Evolutionary conservation across 2,888 invertebrate species (phyloP), one percentile per base, ranked within the genome.

Genomic region (Caenorhabditis sinica): DNA sequence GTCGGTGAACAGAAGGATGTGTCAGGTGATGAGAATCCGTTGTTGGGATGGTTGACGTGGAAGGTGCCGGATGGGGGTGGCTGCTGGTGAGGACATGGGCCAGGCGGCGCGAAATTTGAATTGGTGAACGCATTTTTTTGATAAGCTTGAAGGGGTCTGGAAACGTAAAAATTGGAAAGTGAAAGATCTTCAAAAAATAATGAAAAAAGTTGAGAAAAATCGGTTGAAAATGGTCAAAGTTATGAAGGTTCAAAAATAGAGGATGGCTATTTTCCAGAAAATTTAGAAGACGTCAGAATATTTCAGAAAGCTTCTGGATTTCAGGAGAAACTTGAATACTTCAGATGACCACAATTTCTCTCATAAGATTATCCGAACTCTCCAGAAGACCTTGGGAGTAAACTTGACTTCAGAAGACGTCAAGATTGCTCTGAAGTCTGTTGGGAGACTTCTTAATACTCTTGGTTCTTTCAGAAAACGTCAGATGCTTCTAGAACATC

Each of bases 41-140:
- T 4, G 69, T 20, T 40, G 71, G 58, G 30, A 60, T n/a, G 4
- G 60, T 17, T 0, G 63, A 58, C 9, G 74, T 71, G 33, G 82
- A 65, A 36, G 80, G 66, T 17, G 71, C 30, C 3, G 72, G 8
- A n/a, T 80, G 74, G 13, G 63, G 23, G 17, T 17, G 13, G 2
- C 49, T 49, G 49, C 60, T 61, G 15, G 81, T 20, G 61, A 83
- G 36, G 30, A 79, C 83, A 45, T 83, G 83, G 4, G 82, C 66
- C 1, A 83, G 23, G 40, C 83, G 79, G 20, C 83, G 73, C 13
- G 61, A 40, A 3, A 82, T 40, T 5, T 58, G 56, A 13, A 83
- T 40, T 51, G 83, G 74, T 40, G 6, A 11, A n/a, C 69, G 66
- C 83, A 83, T 83, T 73, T 60, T 74, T 74, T 28, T 65, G 65